Evolutionary conservation across 1,140 invertebrate species (phyloP), one percentile per base, ranked within the genome.

Genomic region (Brachionus plicatilis): DNA sequence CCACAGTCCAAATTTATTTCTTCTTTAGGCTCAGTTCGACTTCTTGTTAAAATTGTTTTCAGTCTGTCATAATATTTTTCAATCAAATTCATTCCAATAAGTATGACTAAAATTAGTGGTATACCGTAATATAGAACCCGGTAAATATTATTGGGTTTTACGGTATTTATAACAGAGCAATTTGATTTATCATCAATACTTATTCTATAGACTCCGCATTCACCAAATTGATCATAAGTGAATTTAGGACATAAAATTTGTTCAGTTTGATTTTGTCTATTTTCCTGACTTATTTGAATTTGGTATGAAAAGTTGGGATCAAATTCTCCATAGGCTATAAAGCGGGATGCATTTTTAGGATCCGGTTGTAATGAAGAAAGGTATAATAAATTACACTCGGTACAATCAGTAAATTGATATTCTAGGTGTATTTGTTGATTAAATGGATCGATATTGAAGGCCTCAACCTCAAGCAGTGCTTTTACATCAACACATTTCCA

Each of bases 21-120:
- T 75, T 75, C 70, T 43, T 41, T 75, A 17, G 70, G 41, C 11
- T 45, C 33, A 75, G 20, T 75, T 20, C 41, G 33, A 45, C 33
- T 43, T 43, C 41, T 75, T 5, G 33, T 75, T 9, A 75, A 75
- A 75, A 17, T 24, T 75, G 3, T 7, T 75, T 75, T 75, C 17
- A 75, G 3, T 75, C 17, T 75, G 6, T 41, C 41, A 45, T 75
- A 75, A 75, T 75, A 75, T 20, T 75, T 75, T 75, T 75, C 70
- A 75, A 75, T 6, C 41, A 75, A 75, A 75, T 45, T 75, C 33
- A 24, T 43, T 43, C 14, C 33, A 45, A 75, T 75, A 4, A 75
- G 6, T 45, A 75, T n/a, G 17, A 75, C 17, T 37, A 75, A 17
- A 45, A 75, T 75, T 5, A 75, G 17, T 1, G 70, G 70, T 17